Evolutionary conservation across 2,113 vertebrate genomes (phyloP), one percentile per base, ranked within the genome.

Genomic region (Pycnonotus jocosus): DNA sequence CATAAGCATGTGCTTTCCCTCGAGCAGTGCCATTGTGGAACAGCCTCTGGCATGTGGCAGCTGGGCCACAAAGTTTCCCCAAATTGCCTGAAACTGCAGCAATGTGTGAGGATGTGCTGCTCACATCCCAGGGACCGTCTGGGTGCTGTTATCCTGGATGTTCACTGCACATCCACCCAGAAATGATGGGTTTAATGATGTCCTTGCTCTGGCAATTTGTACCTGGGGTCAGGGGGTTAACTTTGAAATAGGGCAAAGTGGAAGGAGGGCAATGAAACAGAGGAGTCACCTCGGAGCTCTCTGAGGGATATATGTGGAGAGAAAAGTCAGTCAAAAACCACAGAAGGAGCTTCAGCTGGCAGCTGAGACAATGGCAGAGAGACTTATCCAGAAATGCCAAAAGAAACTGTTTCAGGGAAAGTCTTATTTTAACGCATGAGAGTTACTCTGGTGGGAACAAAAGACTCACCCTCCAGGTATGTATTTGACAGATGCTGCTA

Each of bases 381-480:
- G 51, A 92, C 86, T 80, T 57, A 51, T 15, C 12, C 13, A 85
- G 78, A 96, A 92, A 92, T 72, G 91, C 88, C 81, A 88, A 85
- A 64, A 81, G 77, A 95, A 92, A 81, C 18, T 17, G 14, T 69
- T 93, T 64, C 79, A 77, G 54, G 37, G 61, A 87, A 74, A 81
- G 92, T 85, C 69, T 85, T 68, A 72, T 92, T 92, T 96, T 74
- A 93, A 84, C 74, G 62, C 66, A 31, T 5, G 9, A 88, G 93
- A 89, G 87, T 68, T 84, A 74, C 86, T 90, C 92, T 85, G 88
- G 68, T 78, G 85, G 81, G 91, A 96, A 95, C 69, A 94, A 92
- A 94, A 94, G 80, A 64, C 77, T 88, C 53, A 7, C 81, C 88
- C 64, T 93, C 64, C 28, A 95, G 72, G 79, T 93, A 86, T 38